Conservation (phyloP, 2,797 vertebrate genomes). For the Rhabdomys pumilio region DNA sequence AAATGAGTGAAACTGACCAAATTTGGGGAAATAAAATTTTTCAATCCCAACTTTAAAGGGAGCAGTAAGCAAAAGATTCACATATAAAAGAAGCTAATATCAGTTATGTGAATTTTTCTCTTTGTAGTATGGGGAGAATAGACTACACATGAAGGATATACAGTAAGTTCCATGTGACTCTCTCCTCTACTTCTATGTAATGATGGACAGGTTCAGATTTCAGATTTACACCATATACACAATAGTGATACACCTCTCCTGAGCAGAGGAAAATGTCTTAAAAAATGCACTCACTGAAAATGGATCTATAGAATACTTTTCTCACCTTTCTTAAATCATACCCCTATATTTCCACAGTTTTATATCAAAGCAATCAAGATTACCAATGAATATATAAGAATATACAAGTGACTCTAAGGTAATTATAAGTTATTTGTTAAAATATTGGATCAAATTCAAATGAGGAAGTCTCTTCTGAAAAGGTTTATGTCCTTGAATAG, state of each 20-base stretch:
- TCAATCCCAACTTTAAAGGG: background rate
- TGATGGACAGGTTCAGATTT: background rate
- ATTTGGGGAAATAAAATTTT: background rate
- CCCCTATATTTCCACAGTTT: background rate
- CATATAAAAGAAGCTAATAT: background rate
- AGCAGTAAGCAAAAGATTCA: background rate
- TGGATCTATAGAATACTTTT: background rate
- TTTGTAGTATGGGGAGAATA: background rate
- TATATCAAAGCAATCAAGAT: background rate
- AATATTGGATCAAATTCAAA: constrained; percentile 2
- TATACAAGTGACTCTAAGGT: background rate
- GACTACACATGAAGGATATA: background rate
- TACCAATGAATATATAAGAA: background rate
- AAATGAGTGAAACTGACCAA: background rate
- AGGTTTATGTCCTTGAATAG: background rate
- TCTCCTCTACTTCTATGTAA: background rate
- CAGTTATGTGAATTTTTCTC: background rate
- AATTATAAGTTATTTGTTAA: background rate
- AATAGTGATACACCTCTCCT: fast-evolving
- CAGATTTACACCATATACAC: background rate
- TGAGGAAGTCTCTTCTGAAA: background rate
- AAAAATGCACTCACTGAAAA: background rate
- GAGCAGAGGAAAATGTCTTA: background rate
- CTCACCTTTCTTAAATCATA: background rate
- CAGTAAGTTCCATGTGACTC: background rate